Evolutionary conservation across 2,797 vertebrate genomes (phyloP), one percentile per base, ranked within the genome.

Genomic region (Macrochelys suwanniensis): DNA sequence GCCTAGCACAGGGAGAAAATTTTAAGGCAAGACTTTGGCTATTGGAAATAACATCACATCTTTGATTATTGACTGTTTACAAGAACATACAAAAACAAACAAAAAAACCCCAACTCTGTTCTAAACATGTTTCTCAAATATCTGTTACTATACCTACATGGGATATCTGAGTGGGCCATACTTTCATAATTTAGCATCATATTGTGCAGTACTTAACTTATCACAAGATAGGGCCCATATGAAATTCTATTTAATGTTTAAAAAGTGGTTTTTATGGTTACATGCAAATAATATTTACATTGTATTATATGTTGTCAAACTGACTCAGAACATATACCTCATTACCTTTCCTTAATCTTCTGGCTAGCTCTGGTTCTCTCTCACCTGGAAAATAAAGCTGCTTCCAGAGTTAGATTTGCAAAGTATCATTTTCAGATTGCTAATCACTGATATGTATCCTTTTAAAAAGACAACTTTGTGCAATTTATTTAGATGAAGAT

Each of bases 351-450:
- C 83, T 97, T 89, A 94, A 95, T 94, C 82, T 91, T 95, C 96
- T 96, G 94, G 89, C 92, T 97, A 95, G 85, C 96, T 97, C 93
- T 96, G 90, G 85, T 92, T 97, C 89, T 95, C 92, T 82, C 82
- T 97, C 49, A 79, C 78, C 94, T 96, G 94, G 47, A 98, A 97
- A 78, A 97, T 92, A 97, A 97, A 96, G 49, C 89, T 97, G 57
- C 15, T 96, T 94, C 88, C 59, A 95, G 59, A 87, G 51, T 97
- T 92, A 97, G 90, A 95, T 85, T 77, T 88, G 65, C 13, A 90
- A 92, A 92, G 57, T 85, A 71, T 76, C 80, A 49, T 90, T 91
- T 85, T 80, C 19, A 26, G 50, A 79, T 84, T 79, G 86, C 71
- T 89, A 93, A 91, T 50, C 16, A 83, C 6, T 33, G 21, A 79